These are phyloP conservation scores for Phania funesta DNA, from an alignment of 2,888 invertebrate genomes.

Conservation along the genomic window DNA sequence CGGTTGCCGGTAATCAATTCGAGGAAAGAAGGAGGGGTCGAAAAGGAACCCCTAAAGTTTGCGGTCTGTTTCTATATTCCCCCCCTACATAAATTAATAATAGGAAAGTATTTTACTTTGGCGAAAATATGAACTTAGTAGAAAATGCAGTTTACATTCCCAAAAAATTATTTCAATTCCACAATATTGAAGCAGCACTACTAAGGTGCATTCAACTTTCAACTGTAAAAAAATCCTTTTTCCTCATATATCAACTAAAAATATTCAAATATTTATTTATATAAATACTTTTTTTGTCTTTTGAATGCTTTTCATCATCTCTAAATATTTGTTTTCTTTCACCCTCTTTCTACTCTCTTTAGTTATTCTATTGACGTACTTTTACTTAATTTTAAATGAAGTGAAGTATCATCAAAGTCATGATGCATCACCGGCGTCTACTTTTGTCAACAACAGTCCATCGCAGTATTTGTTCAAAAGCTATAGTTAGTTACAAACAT, in stretches of 20 bases:
- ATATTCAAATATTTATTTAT: not conserved
- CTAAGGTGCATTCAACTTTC: slow-evolving; percentile 19
- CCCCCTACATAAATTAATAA: too few relatives aligned
- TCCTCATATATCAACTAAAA: not conserved
- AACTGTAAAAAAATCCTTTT: not conserved
- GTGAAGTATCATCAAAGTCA: slow-evolving; percentile 47
- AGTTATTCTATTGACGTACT: slow-evolving; percentile 38
- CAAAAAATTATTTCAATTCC: too few relatives aligned
- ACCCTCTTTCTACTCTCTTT: not conserved
- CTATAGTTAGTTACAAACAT: not conserved
- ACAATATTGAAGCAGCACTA: too few relatives aligned
- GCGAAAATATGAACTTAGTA: too few relatives aligned
- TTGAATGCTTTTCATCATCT: not conserved
- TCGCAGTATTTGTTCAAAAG: slow-evolving; percentile 19
- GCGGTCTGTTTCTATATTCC: too few relatives aligned
- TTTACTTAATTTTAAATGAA: slow-evolving; percentile 56
- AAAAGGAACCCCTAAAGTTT: too few relatives aligned
- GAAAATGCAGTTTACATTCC: too few relatives aligned
- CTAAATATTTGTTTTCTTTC: slow-evolving; percentile 6
- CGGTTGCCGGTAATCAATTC: too few relatives aligned
- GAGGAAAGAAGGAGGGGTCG: too few relatives aligned
- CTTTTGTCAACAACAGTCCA: slow-evolving; percentile 27
- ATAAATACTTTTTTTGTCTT: not conserved
- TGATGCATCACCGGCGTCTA: slow-evolving; percentile 27
- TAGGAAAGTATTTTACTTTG: too few relatives aligned